Evolutionary conservation across 2,888 invertebrate genomes (phyloP), one percentile per base, ranked within the genome.

Genomic region (Dasypogon diadema): DNA sequence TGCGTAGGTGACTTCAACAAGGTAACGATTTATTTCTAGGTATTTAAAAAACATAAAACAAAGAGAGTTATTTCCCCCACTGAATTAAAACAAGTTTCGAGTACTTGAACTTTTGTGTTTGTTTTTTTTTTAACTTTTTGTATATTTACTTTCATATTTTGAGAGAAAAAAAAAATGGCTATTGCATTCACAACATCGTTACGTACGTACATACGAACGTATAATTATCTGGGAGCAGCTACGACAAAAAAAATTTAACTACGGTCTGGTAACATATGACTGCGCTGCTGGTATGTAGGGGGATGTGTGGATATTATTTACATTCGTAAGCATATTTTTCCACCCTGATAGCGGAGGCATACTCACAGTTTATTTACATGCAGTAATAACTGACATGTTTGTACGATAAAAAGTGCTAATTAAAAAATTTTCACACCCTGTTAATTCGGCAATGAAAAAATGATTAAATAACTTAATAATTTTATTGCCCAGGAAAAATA

Each of bases 391-490:
- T 65, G 65, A 65, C 48, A 26, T 37, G 60, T 65, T 65, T 65
- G 21, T 37, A 22, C 24, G 65, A 65, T 48, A 65, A 65, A 60
- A 65, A 65, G 46, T 21, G 65, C 22, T 65, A 65, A 65, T 65
- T 65, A 48, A 65, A 65, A 65, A 65, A 34, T 16, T 30, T 34
- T 58, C 30, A 16, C 58, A 16, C 6, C 37, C 24, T 24, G 65
- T 65, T 65, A 65, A 65, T 65, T 65, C 48, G 65, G 16, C 65
- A 70, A 74, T 76, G 58, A 74, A 76, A 76, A 68, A 74, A 76
- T 76, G 74, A 76, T 76, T 74, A 70, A 76, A 76, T 76, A 76
- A 76, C 56, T 74, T 68, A 74, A 76, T 76, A 68, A 60, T 51
- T 76, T 76, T 74, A 76, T 76, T 76, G 70, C 26, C 21, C 55